phyloP scores from a whole-genome alignment of 2,888 invertebrate species.

The Xanthia icteritia region DNA sequence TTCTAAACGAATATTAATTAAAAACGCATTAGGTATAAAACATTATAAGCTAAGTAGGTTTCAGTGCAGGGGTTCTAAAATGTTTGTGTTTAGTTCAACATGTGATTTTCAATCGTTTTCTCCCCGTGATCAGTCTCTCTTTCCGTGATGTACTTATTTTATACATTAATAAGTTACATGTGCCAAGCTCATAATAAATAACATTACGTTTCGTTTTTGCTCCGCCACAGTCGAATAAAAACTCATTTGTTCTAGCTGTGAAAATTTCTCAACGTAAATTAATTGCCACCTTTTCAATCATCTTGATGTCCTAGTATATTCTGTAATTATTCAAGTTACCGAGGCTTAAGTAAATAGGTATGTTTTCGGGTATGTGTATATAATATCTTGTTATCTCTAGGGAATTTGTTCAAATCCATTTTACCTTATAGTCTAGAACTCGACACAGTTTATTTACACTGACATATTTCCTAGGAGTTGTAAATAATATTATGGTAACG shows the following conservation, averaged over 20 bases:
- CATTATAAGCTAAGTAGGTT: background rate
- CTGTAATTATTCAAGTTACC: slow-evolving; percentile 47
- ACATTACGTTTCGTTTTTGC: slow-evolving; percentile 1
- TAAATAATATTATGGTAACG: slow-evolving; percentile 14
- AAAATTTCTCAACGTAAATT: background rate
- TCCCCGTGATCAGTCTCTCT: background rate
- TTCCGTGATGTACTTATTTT: background rate
- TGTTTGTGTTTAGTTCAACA: background rate
- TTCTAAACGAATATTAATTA: too few relatives aligned
- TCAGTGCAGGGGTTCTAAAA: background rate
- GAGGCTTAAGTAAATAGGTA: slow-evolving; percentile 13
- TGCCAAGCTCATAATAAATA: slow-evolving; percentile 21
- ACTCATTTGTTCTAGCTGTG: background rate
- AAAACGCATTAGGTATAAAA: background rate
- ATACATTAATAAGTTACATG: slow-evolving; percentile 20
- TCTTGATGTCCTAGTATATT: slow-evolving; percentile 33
- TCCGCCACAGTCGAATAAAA: slow-evolving; percentile 7
- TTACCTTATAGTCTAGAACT: slow-evolving; percentile 8
- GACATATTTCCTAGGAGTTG: slow-evolving; percentile 21
- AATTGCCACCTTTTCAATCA: slow-evolving; percentile 2
- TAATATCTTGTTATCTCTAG: slow-evolving; percentile 14
- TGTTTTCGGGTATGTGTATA: slow-evolving; percentile 29
- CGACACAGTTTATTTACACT: slow-evolving; percentile 29
- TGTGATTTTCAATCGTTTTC: background rate
- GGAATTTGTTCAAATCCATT: slow-evolving; percentile 18